phyloP scores from a whole-genome alignment of 2,113 vertebrate genomes.

The Nycticorax nycticorax region DNA sequence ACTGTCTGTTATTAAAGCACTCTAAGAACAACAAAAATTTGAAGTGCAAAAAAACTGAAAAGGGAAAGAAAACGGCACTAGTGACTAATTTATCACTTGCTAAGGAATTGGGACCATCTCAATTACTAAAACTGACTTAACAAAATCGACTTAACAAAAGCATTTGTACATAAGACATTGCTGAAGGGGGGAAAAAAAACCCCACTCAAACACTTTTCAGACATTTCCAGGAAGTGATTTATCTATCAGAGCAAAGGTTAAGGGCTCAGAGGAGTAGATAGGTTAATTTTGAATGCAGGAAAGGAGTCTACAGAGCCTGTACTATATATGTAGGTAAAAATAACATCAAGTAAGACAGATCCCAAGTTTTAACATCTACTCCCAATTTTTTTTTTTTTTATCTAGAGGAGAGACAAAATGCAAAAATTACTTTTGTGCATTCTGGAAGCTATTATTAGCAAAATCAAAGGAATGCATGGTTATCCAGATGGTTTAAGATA shows the following conservation, averaged over 20 bases:
- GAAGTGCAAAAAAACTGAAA: not conserved
- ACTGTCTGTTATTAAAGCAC: not conserved
- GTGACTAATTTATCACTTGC: not conserved
- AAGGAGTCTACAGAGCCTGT: not conserved
- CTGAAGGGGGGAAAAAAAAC: not conserved
- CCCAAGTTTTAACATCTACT: not conserved
- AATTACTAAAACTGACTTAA: slow-evolving; percentile 18
- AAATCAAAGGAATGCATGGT: not conserved
- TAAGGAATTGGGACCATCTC: not conserved
- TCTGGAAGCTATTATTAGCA: not conserved
- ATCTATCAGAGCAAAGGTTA: slow-evolving; percentile 11
- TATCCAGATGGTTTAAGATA: not conserved
- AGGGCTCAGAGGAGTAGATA: not conserved
- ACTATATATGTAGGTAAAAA: not conserved
- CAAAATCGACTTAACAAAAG: not conserved
- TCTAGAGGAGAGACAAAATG: not conserved
- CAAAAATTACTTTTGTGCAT: not conserved
- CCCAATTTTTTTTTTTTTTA: not conserved
- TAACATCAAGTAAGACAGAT: not conserved
- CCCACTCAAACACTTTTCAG: not conserved
- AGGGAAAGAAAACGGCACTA: not conserved
- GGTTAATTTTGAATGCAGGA: slow-evolving; percentile 8
- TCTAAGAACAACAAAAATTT: not conserved
- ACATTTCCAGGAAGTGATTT: slow-evolving; percentile 33
- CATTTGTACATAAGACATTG: not conserved